phyloP scores from a whole-genome alignment of 2,113 vertebrate species.

The Epinephelus lanceolatus region DNA sequence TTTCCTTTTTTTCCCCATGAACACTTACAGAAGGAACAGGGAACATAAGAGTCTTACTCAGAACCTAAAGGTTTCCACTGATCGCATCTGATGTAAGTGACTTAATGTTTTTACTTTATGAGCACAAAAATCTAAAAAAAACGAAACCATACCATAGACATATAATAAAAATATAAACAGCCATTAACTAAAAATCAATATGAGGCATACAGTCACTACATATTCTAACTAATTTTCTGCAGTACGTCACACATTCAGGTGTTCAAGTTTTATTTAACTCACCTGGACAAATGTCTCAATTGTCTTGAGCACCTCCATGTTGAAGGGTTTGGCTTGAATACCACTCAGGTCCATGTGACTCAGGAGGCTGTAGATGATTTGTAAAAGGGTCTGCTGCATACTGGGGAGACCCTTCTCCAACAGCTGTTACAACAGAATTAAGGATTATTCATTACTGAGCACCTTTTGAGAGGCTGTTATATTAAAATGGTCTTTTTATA shows the following conservation, averaged over 20 bases:
- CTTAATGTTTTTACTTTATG: not conserved
- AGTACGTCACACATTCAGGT: not conserved
- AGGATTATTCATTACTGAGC: slow-evolving; percentile 10
- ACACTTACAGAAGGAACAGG: slow-evolving; percentile 36
- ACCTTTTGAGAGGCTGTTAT: not conserved
- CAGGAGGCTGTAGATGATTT: slow-evolving; percentile 96
- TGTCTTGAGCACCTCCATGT: slow-evolving; percentile 95
- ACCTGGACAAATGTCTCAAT: slow-evolving; percentile 98
- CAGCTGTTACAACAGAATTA: slow-evolving; percentile 82
- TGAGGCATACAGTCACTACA: not conserved
- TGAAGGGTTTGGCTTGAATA: slow-evolving; percentile 95
- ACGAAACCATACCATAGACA: not conserved
- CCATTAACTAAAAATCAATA: not conserved
- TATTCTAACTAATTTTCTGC: not conserved
- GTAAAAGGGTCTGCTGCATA: slow-evolving; percentile 96
- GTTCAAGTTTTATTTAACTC: slow-evolving; percentile 55
- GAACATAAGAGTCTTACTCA: slow-evolving; percentile 30
- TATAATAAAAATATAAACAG: not conserved
- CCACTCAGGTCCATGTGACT: slow-evolving; percentile 95
- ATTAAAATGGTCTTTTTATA: not conserved
- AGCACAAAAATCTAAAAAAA: not conserved
- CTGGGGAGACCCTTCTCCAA: slow-evolving; percentile 96
- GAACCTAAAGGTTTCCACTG: slow-evolving; percentile 46
- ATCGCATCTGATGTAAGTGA: slow-evolving; percentile 30
- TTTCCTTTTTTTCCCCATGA: slow-evolving; percentile 30